Base-by-base conservation (phyloP, 92 coral and sea anemone genomes). In the Metridium senile region DNA sequence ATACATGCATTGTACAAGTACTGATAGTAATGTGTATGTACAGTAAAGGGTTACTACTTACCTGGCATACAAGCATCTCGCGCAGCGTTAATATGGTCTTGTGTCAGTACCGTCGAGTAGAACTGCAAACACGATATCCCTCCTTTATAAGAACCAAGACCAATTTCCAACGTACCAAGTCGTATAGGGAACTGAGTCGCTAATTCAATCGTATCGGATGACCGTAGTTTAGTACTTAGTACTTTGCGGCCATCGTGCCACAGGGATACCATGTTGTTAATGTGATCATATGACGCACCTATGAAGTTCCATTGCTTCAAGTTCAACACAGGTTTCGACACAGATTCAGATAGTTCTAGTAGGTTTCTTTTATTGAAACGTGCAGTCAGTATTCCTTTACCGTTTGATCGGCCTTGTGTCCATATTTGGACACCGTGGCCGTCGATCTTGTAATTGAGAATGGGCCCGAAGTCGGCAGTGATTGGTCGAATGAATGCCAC, bases 201-300 rank as follows among this genome's bases (percentile, higher is more conserved):
- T 35, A 89, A 65, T 56, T 85, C 68, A 9, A 63, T 35, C 32
- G 11, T 27, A 19, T 31, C 7, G 7, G 71, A 29, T 68, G 67
- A 66, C 8, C 77, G 82, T 31, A 89, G 35, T 33, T 59, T 30
- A 17, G 25, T 71, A 19, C 51, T 46, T 57, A 46, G 68, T 26
- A 85, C 90, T 28, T 57, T 73, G 11, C 52, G 56, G 7, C 81
- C 83, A n/a, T 89, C 85, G 18, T 89, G 88, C 80, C 83, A 89
- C 68, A 89, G 76, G 56, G 57, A 62, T 29, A 88, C 93, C 39
- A 33, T 57, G 0, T 86, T 90, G 35, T 79, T 81, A 56, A 56
- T 62, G 75, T 81, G 74, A 75, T 89, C 84, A 17, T 89, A 89
- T 1, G 90, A 76, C 19, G 84, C 87, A 26, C 93, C 93, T 58